phyloP scores from a whole-genome alignment of 2,113 vertebrate genomes.

The Castor canadensis region DNA sequence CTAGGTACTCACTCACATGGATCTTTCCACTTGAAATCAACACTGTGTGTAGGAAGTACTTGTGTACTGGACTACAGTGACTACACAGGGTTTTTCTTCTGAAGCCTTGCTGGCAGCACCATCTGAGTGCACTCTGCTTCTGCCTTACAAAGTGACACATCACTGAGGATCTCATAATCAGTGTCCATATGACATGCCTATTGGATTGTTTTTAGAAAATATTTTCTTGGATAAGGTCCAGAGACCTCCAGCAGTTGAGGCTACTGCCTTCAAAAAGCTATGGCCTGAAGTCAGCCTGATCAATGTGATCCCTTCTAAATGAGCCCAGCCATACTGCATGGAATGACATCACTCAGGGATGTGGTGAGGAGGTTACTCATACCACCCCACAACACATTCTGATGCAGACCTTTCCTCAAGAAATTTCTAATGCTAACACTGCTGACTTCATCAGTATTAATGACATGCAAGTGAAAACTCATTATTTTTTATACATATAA shows the following conservation, averaged over 20 bases:
- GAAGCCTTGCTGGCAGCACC: background rate
- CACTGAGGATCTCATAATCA: background rate
- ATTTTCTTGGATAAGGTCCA: slow-evolving; percentile 38
- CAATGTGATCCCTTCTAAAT: slow-evolving; percentile 26
- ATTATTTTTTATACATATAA: slow-evolving; percentile 37
- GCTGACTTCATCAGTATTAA: slow-evolving; percentile 54
- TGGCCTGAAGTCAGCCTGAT: background rate
- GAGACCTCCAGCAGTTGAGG: slow-evolving; percentile 7
- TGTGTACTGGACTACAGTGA: background rate
- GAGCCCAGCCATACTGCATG: background rate
- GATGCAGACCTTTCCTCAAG: background rate
- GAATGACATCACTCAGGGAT: background rate
- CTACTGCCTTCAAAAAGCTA: slow-evolving; percentile 21
- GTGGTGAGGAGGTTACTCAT: slow-evolving; percentile 15
- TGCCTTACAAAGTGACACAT: slow-evolving; percentile 42
- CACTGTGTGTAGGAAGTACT: background rate
- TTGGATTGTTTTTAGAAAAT: slow-evolving; percentile 53
- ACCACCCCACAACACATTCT: background rate
- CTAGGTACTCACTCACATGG: background rate
- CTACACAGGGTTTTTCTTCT: background rate
- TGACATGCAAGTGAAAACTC: slow-evolving; percentile 43
- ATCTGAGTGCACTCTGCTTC: background rate
- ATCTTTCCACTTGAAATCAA: slow-evolving; percentile 13
- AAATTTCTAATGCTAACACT: slow-evolving; percentile 18
- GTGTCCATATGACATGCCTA: background rate